Base-by-base conservation (phyloP, 2,113 vertebrate species). In the Zapornia atra region DNA sequence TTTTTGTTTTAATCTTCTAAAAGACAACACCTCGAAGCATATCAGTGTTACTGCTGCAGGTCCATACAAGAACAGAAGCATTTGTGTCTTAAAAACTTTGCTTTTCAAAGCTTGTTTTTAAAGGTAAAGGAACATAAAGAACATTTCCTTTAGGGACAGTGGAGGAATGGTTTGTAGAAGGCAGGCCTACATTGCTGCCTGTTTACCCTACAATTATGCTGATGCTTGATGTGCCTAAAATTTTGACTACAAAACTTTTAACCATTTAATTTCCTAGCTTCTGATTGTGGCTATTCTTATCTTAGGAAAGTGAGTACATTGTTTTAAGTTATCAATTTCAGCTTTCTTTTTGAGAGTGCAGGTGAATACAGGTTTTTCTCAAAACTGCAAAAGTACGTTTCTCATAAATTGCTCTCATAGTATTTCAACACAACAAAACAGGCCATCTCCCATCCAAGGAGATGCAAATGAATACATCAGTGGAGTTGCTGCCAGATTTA, bases 211-310 rank as follows among this genome's bases (percentile, higher is more conserved):
- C 59, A 80, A 61, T 77, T 56, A 20, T 33, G 4, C 19, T 65
- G 72, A 33, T 57, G 15, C 21, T 36, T 50, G 75, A 26, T 0
- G 0, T 66, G 28, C 11, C 6, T 61, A 54, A 54, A 25, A 40
- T 19, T 65, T 38, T 63, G 54, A 33, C 11, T 60, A 14, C 44
- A 42, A 56, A 61, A 59, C 14, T 33, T 56, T 36, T 50, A 72
- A 69, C 12, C 33, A 31, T 82, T 81, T 73, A 16, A 73, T 81
- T 92, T 72, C 44, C 29, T 19, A 26, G 11, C 14, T 40, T 90
- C 15, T 48, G 25, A 31, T 10, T 51, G 28, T 42, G 81, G 20
- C 18, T 78, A 11, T 54, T 42, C 14, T 64, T 46, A 42, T 54
- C 36, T 29, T 34, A 38, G 31, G 15, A 82, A 72, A 31, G 3